Conservation (phyloP, 2,113 vertebrate species). For the Gymnogyps californianus region DNA sequence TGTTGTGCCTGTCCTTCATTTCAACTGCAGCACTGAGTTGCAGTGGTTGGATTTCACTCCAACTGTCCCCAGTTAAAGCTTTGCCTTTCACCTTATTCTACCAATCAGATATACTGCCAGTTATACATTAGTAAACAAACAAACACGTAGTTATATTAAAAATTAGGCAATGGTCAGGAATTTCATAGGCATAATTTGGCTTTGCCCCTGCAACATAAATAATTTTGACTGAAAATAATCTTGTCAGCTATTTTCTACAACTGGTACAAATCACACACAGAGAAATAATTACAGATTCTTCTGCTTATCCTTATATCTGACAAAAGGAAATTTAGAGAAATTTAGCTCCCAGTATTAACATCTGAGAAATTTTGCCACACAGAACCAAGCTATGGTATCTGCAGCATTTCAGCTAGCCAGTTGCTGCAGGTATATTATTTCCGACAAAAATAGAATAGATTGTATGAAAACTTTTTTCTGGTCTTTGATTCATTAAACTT, state of each 20-base stretch:
- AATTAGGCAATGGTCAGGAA: not conserved
- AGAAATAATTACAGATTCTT: not conserved
- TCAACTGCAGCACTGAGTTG: not conserved
- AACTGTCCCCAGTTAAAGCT: not conserved
- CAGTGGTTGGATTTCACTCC: not conserved
- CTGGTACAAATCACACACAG: not conserved
- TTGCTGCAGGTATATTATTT: not conserved
- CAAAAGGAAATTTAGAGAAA: not conserved
- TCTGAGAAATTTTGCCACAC: not conserved
- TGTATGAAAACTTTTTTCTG: not conserved
- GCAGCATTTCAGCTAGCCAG: not conserved
- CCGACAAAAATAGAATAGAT: not conserved
- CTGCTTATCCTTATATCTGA: not conserved
- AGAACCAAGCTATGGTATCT: not conserved
- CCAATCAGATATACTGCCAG: not conserved
- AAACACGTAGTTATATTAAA: not conserved
- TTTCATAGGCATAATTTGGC: not conserved
- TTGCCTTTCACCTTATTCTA: not conserved
- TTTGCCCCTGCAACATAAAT: not conserved
- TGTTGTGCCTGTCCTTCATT: not conserved
- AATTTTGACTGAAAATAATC: not conserved
- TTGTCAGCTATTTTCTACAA: not conserved
- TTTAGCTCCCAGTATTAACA: not conserved
- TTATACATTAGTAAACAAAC: not conserved
- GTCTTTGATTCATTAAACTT: not conserved